Percentiles rank a stretch among this genome's conserved stretches.
Evolutionary conservation across 2,888 invertebrate genomes (phyloP).

Genomic region (Nomada lathburiana): DNA sequence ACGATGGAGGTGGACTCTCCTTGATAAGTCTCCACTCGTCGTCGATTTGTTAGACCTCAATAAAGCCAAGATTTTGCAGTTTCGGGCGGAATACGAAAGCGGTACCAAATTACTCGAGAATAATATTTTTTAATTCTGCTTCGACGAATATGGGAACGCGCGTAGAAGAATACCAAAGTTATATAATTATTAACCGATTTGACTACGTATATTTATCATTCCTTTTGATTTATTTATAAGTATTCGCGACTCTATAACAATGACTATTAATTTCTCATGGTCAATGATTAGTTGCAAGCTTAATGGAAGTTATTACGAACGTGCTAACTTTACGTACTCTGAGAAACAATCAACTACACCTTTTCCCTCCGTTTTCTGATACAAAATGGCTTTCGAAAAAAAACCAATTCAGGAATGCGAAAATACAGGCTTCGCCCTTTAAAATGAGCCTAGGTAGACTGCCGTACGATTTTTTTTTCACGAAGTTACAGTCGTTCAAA

Average conservation of each 20-base stretch:
- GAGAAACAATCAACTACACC: too few species aligned
- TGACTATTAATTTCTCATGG: neutral
- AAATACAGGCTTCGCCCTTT: too few species aligned
- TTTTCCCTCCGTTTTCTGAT: too few species aligned
- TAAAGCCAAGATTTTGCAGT: neutral
- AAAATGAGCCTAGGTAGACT: too few species aligned
- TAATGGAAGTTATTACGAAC: too few species aligned
- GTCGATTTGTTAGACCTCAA: constrained; percentile 3
- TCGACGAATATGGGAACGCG: neutral
- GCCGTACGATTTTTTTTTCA: too few species aligned
- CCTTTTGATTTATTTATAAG: neutral
- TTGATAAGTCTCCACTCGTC: constrained; percentile 29
- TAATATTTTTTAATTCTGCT: neutral
- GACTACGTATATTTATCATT: neutral
- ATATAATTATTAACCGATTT: neutral
- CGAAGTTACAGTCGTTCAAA: too few species aligned
- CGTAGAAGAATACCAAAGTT: neutral
- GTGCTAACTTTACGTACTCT: too few species aligned
- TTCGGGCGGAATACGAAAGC: neutral
- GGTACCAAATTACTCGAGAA: neutral
- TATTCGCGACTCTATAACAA: neutral
- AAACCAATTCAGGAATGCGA: too few species aligned
- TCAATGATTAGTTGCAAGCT: too few species aligned
- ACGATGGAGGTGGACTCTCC: constrained; percentile 63
- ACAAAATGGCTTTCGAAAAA: too few species aligned